Percentiles rank a stretch among this genome's conserved stretches.
Conservation (phyloP, 2,797 vertebrate genomes). For the Danio tinwini region DNA sequence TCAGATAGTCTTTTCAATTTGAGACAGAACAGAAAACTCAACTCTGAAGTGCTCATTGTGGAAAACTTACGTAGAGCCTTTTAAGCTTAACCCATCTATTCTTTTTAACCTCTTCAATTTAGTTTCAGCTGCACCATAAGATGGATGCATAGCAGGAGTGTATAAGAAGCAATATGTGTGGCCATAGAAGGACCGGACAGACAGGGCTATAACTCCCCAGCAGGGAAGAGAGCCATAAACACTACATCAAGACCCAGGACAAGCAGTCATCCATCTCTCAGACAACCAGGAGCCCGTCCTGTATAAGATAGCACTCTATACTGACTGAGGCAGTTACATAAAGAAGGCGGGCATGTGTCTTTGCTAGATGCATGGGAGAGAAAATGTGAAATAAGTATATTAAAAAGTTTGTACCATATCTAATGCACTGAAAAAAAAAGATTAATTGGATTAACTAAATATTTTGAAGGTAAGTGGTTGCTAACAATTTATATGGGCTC, state of each 20-base stretch:
- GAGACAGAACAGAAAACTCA: background rate
- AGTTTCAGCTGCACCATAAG: slow-evolving; percentile 24
- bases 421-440: no score
- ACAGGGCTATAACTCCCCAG: slow-evolving; percentile 60
- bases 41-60: background rate
- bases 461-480: no score
- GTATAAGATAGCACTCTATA: slow-evolving; percentile 49
- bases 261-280: slow-evolving; percentile 65
- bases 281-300: slow-evolving; percentile 63
- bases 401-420: no score
- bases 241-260: slow-evolving; percentile 57
- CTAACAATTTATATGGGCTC: no score
- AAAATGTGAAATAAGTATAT: background rate
- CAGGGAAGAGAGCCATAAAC: slow-evolving; percentile 65
- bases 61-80: background rate
- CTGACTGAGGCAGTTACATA: background rate
- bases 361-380: background rate
- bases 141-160: slow-evolving; percentile 36
- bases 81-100: slow-evolving; percentile 1
- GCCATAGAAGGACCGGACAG: slow-evolving; percentile 45
- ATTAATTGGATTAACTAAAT: no score
- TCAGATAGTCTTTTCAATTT: background rate
- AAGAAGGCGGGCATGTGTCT: background rate
- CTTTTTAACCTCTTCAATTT: background rate
- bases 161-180: background rate